phyloP scores from a whole-genome alignment of 2,113 vertebrate species.

The Mormyrus iriodes region DNA sequence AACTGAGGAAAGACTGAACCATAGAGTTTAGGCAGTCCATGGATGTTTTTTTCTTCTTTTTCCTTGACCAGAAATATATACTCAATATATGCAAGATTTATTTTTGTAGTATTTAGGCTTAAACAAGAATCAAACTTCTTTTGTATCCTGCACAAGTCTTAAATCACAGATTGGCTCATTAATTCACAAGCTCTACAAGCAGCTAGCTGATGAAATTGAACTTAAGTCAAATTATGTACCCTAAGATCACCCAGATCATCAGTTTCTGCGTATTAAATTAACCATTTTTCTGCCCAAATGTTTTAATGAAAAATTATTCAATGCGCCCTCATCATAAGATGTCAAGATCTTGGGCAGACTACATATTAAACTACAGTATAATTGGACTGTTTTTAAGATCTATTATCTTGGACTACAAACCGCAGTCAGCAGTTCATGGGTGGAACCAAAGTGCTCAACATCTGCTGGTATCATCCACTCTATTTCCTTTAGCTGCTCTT shows the following conservation, averaged over 20 bases:
- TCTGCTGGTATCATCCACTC: not conserved
- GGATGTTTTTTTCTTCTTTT: not conserved
- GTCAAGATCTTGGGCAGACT: not conserved
- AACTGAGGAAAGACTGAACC: not conserved
- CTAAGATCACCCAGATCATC: not conserved
- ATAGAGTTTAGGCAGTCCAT: not conserved
- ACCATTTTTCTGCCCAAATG: not conserved
- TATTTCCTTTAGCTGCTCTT: not conserved
- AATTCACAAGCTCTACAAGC: not conserved
- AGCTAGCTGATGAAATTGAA: not conserved
- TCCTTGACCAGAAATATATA: not conserved
- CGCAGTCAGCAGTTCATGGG: not conserved
- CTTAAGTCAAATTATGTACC: not conserved
- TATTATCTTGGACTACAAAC: not conserved
- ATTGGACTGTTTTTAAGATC: not conserved
- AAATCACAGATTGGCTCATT: not conserved
- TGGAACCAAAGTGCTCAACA: not conserved
- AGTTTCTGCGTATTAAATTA: not conserved
- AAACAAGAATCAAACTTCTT: not conserved
- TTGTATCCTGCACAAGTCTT: not conserved
- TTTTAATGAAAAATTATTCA: not conserved
- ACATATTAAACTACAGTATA: not conserved
- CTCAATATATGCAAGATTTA: not conserved
- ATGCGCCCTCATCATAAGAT: not conserved
- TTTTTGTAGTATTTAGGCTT: not conserved